Evolutionary conservation across 2,888 invertebrate genomes (phyloP).

Genomic region (Mermis nigrescens): DNA sequence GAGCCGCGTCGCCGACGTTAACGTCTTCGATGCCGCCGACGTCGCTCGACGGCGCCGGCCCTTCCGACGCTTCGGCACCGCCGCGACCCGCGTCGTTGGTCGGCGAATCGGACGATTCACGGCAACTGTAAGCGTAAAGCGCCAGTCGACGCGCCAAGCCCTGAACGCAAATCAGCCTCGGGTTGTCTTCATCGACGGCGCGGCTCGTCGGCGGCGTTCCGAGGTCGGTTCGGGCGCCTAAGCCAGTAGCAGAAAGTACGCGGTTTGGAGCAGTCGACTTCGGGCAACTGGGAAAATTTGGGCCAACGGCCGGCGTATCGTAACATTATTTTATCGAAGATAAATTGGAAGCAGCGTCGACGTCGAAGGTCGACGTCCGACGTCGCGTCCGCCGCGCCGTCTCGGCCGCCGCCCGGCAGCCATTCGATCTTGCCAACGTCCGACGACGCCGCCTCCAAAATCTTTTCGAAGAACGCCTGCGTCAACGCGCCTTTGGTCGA

Average conservation of each 20-base stretch:
- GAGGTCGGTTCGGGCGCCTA: not conserved
- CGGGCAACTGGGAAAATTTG: not conserved
- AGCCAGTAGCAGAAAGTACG: not conserved
- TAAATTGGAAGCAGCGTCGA: not conserved
- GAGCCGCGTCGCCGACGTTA: no score
- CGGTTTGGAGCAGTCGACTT: not conserved
- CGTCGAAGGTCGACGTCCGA: no score
- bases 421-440: constrained; percentile 27
- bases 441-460: constrained; percentile 26
- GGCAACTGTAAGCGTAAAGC: constrained; percentile 5
- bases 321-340: not conserved
- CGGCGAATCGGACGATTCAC: constrained; percentile 1
- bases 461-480: constrained; percentile 28
- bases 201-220: not conserved
- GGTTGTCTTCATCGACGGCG: not conserved
- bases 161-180: not conserved
- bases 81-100: not conserved
- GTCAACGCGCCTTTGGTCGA: constrained; percentile 1
- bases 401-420: no score
- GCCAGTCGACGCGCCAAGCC: constrained; percentile 4
- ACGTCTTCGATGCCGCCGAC: not conserved
- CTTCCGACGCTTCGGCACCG: not conserved
- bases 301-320: not conserved
- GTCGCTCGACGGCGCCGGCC: not conserved
- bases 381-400: no score